phyloP scores from a whole-genome alignment of 2,113 vertebrate species.

The Macquaria australasica region DNA sequence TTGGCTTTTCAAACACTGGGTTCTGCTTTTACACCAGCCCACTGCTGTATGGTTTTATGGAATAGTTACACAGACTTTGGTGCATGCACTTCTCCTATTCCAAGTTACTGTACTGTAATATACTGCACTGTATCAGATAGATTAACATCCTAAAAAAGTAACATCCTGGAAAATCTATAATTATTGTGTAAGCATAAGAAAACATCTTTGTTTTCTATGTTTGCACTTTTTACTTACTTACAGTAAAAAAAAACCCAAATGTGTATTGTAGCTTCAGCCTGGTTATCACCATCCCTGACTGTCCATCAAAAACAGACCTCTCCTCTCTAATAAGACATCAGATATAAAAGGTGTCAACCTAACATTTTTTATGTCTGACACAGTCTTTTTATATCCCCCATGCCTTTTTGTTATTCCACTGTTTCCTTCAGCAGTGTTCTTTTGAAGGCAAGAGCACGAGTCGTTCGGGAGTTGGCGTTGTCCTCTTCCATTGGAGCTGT shows the following conservation, averaged over 20 bases:
- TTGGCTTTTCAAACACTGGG: not conserved
- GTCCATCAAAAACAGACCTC: not conserved
- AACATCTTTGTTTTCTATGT: not conserved
- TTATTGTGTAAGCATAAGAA: not conserved
- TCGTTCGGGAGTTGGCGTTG: not conserved
- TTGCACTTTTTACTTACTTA: not conserved
- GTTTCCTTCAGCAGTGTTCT: conserved; percentile 7
- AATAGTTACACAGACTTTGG: not conserved
- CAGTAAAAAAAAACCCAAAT: not conserved
- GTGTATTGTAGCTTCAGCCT: not conserved
- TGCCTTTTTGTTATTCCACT: conserved; percentile 9
- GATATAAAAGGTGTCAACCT: not conserved
- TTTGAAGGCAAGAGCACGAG: conserved; percentile 9
- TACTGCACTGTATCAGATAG: not conserved
- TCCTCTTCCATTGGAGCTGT: conserved; percentile 44
- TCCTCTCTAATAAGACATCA: conserved; percentile 4
- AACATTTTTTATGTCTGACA: not conserved
- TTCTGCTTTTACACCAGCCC: conserved; percentile 25
- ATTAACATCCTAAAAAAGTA: not conserved
- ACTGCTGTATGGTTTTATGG: not conserved
- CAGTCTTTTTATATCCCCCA: conserved; percentile 1
- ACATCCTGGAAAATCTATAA: not conserved
- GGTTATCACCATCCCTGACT: not conserved
- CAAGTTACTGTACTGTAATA: not conserved
- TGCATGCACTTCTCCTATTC: not conserved